Conservation (phyloP, 2,113 vertebrate species). For the Mixornis gularis region DNA sequence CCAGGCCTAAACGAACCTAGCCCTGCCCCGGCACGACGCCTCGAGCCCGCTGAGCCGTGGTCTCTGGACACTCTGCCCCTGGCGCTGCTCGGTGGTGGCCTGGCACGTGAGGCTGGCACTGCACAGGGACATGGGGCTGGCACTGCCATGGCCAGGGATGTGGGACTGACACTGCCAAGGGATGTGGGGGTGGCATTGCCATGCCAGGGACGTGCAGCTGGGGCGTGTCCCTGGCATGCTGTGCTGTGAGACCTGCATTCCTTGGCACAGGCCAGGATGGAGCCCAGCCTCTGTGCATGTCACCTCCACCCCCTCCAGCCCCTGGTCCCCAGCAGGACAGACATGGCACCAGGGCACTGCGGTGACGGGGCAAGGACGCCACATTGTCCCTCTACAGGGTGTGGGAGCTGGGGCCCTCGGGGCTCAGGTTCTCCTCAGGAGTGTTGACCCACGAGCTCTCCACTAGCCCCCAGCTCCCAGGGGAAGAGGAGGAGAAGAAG, state of each 20-base stretch:
- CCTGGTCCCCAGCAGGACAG: not conserved
- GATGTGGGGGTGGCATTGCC: accelerated
- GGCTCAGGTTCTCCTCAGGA: slow-evolving; percentile 75
- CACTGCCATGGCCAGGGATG: not conserved
- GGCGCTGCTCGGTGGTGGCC: accelerated
- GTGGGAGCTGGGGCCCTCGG: not conserved
- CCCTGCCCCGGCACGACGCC: not conserved
- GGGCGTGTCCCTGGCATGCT: accelerated
- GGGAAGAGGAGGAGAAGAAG: not conserved
- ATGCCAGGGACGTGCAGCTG: accelerated
- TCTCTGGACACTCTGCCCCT: not conserved
- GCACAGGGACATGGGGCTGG: too few relatives aligned
- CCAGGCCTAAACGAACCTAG: not conserved
- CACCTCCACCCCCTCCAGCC: not conserved
- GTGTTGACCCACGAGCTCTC: slow-evolving; percentile 52
- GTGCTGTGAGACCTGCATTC: accelerated
- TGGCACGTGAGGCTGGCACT: not conserved
- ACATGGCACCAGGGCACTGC: accelerated
- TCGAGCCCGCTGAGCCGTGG: not conserved
- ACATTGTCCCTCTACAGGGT: not conserved
- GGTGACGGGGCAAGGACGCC: accelerated
- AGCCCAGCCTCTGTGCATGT: accelerated
- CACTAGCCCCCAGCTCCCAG: not conserved
- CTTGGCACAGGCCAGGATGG: not conserved
- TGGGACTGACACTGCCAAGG: not conserved